Evolutionary conservation across 2,888 invertebrate genomes (phyloP), one percentile per base, ranked within the genome.

Genomic region (Macrophya alboannulata): DNA sequence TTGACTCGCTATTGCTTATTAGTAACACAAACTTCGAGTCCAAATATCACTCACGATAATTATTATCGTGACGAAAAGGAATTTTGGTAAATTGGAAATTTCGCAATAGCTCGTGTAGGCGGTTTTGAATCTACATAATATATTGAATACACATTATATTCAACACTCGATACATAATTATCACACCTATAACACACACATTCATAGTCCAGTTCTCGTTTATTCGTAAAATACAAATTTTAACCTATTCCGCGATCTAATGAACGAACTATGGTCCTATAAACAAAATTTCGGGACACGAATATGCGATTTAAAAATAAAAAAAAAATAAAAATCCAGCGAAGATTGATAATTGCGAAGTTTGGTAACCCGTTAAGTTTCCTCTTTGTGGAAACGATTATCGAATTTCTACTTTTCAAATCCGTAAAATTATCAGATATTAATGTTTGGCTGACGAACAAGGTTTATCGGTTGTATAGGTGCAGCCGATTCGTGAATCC

Each of bases 21-120:
- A 59, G 25, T 81, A 81, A 62, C 10, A 62, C 62, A 81, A 81
- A 81, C 81, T n/a, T n/a, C 1, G 31, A 77, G 10, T 51, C 10
- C 25, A 77, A 37, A 17, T 37, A 21, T 45, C 17, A n/a, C 71
- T 40, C 37, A 40, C 40, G 71, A 71, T 40, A 40, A 17, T 15
- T n/a, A 62, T 62, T 62, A 62, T 62, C 4, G 15, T 10, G 4
- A 31, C 37, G 40, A n/a, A n/a, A 40, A 12, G 71, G n/a, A 5
- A 71, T 71, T 71, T 40, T 8, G 3, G 17, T 71, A 40, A 71
- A 17, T 40, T 40, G 37, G 40, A 71, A 71, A 71, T 40, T 71
- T 71, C 17, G 37, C 40, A 71, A 9, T 37, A n/a, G n/a, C 8
- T 40, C 17, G 74, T 25, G 74, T 45, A 48, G 74, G 74, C 43